Conservation (phyloP, 2,797 vertebrate species). For the Pelobates cultripes region DNA sequence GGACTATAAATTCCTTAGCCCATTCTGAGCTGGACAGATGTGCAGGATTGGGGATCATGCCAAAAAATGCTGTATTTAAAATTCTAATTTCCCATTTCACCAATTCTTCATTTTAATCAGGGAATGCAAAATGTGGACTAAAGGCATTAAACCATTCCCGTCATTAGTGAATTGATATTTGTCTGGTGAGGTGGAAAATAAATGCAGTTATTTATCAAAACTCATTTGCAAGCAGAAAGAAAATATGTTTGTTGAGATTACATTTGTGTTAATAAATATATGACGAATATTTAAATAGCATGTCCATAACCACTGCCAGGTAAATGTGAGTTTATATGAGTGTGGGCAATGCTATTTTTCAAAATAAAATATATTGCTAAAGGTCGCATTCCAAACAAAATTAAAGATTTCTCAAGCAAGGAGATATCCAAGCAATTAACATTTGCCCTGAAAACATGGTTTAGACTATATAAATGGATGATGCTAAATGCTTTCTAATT, state of each 20-base stretch:
- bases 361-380: neutral
- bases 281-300: neutral
- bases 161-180: constrained; percentile 22
- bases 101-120: constrained; percentile 30
- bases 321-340: neutral
- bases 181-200: constrained; percentile 10
- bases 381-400: neutral
- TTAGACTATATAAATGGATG: no score
- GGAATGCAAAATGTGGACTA: constrained; percentile 15
- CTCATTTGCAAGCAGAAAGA: constrained; percentile 1
- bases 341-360: neutral
- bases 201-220: neutral
- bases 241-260: neutral
- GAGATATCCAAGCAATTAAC: neutral
- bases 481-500: no score
- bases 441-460: neutral
- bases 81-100: constrained; percentile 41
- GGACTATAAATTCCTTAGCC: constrained; percentile 40
- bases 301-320: neutral
- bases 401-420: neutral
- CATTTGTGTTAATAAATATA: constrained; percentile 4
- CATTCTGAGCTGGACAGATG: constrained; percentile 43
- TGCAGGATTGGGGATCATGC: constrained; percentile 21
- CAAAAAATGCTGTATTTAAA: constrained; percentile 45
- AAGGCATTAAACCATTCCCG: neutral